These are phyloP conservation scores for Lamproptera curius DNA, from an alignment of 2,888 invertebrate genomes.

Conservation along the genomic window DNA sequence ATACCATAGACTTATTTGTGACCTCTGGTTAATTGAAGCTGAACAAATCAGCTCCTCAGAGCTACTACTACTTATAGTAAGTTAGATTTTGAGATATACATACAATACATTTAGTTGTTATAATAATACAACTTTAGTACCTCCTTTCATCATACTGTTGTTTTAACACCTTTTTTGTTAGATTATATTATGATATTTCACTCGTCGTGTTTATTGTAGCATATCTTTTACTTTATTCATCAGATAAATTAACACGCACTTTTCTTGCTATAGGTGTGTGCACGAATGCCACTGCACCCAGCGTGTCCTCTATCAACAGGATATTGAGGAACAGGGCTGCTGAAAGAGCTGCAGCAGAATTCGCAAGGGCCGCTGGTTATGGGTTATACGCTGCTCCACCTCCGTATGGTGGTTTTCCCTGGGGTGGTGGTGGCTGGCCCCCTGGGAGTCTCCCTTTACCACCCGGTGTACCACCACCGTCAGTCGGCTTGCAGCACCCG, in stretches of 20 bases:
- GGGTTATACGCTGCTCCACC: slow-evolving; percentile 90
- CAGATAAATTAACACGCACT: background rate
- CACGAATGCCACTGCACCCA: slow-evolving; percentile 96
- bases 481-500: slow-evolving; percentile 66
- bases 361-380: slow-evolving; percentile 94
- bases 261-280: slow-evolving; percentile 87
- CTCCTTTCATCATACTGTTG: too few relatives aligned
- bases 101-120: too few relatives aligned
- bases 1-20: too few relatives aligned
- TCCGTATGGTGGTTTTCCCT: slow-evolving; percentile 79
- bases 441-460: slow-evolving; percentile 77
- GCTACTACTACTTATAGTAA: too few relatives aligned
- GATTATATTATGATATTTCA: too few relatives aligned
- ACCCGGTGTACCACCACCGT: slow-evolving; percentile 64
- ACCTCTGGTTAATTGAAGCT: too few relatives aligned
- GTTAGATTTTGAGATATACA: too few relatives aligned
- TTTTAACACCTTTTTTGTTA: too few relatives aligned
- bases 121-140: too few relatives aligned
- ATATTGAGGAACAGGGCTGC: slow-evolving; percentile 97
- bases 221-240: background rate
- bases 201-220: too few relatives aligned
- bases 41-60: too few relatives aligned
- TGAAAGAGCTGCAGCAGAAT: slow-evolving; percentile 96
- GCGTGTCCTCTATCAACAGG: slow-evolving; percentile 97
- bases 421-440: slow-evolving; percentile 76